Conservation (phyloP, 2,888 invertebrate genomes). For the Dorcus parallelipipedus region DNA sequence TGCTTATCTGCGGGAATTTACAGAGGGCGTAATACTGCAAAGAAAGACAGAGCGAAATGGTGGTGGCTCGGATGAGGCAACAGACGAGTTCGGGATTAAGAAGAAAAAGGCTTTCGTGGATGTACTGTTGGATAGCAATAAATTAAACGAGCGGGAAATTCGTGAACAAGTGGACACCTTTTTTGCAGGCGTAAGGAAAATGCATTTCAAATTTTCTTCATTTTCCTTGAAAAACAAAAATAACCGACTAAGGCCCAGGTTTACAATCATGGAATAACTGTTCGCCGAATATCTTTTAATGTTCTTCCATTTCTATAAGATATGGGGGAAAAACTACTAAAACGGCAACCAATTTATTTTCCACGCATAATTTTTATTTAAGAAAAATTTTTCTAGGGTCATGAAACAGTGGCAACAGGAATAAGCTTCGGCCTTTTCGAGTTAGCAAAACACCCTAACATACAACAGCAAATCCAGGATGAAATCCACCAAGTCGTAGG, state of each 20-base stretch:
- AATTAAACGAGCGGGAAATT: slow-evolving; percentile 50
- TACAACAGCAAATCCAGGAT: slow-evolving; percentile 45
- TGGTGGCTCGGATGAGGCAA: neutral
- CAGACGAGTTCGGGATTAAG: slow-evolving; percentile 9
- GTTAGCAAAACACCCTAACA: slow-evolving; percentile 50
- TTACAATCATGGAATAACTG: too few species aligned
- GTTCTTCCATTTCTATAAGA: too few species aligned
- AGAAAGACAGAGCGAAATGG: slow-evolving; percentile 18
- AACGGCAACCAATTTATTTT: neutral
- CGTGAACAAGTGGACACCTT: slow-evolving; percentile 58
- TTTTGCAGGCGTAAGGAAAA: slow-evolving; percentile 52
- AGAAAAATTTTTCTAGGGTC: too few species aligned
- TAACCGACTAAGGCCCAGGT: too few species aligned
- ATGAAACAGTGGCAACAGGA: too few species aligned
- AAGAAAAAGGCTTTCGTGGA: slow-evolving; percentile 17
- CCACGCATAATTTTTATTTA: neutral
- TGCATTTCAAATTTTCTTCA: neutral
- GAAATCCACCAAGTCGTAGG: slow-evolving; percentile 33
- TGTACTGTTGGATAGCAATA: slow-evolving; percentile 48
- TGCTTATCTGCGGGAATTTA: slow-evolving; percentile 19
- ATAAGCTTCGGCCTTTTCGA: slow-evolving; percentile 34
- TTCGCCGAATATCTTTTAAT: too few species aligned
- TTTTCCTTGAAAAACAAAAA: too few species aligned
- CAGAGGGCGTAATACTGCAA: slow-evolving; percentile 18
- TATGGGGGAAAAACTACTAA: too few species aligned